Base-by-base conservation (phyloP, 2,113 vertebrate species). In the Tragelaphus strepsiceros region DNA sequence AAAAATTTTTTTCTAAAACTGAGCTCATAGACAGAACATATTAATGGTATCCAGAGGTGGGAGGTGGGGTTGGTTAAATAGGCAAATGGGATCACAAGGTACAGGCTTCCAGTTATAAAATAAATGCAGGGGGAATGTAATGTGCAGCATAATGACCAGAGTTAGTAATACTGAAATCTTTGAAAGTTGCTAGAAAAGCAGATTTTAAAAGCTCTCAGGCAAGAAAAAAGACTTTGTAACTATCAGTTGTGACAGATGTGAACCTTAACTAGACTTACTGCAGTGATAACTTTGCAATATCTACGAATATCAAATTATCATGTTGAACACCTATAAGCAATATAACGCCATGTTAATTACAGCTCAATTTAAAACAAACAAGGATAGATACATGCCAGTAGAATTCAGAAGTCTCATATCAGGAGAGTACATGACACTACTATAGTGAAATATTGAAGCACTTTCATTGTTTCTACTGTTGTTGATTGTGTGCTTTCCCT, bases 201-300 rank as follows among this genome's bases (percentile, higher is more conserved):
- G 32, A 67, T n/a, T n/a, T 67, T n/a, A 67, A 67, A 67, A 67
- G 32, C 7, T 67, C 64, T 67, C 7, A 67, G 1, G 2, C 8
- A 71, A 71, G 32, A 71, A 35, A 71, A 35, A 35, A 71, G n/a
- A 71, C n/a, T 8, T 67, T 35, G n/a, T 64, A 64, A 4, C 7
- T n/a, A 17, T 64, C 62, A 64, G 8, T 17, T 64, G 15, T 64
- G 30, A 17, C 30, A 17, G 15, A 32, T 64, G 7, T n/a, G 8
- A 64, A 64, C 0, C 0, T 64, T 64, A 64, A 17, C 30, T 4
- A 64, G 28, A 16, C 59, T 59, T 5, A 59, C 58, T 26, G 9
- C 22, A 61, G 26, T 61, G 12, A 6, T 30, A 61, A 61, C 26
- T 14, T 3, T 6, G 26, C 12, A 61, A 61, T 13, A 61, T 61